Conservation (phyloP, 2,888 invertebrate genomes). For the Cyclophora albipunctata region DNA sequence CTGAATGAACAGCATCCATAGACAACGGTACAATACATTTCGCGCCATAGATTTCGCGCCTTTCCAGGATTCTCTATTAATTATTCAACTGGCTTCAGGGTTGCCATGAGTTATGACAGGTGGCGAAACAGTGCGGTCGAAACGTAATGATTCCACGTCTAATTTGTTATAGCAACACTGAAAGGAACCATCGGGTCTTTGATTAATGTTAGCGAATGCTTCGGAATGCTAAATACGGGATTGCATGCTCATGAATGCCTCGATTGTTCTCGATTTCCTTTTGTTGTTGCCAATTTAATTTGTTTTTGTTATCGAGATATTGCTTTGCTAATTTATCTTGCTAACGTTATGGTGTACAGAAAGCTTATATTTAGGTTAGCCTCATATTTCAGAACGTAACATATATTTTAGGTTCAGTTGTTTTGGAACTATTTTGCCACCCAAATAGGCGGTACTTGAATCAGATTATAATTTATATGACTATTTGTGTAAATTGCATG, state of each 20-base stretch:
- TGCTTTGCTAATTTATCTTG: too few relatives aligned
- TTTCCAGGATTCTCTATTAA: slow-evolving; percentile 32
- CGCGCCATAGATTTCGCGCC: too few relatives aligned
- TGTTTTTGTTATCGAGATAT: background rate
- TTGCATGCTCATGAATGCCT: slow-evolving; percentile 10
- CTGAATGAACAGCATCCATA: slow-evolving; percentile 15
- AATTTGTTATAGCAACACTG: slow-evolving; percentile 23
- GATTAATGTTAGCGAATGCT: slow-evolving; percentile 27
- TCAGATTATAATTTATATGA: too few relatives aligned
- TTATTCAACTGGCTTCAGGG: slow-evolving; percentile 47
- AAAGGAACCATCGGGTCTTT: slow-evolving; percentile 21
- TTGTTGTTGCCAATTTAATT: background rate
- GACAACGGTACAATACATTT: slow-evolving; percentile 9
- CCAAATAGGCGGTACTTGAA: too few relatives aligned
- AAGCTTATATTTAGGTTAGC: too few relatives aligned
- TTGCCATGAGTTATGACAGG: slow-evolving; percentile 41
- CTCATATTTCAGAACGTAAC: too few relatives aligned
- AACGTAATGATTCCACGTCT: slow-evolving; percentile 36
- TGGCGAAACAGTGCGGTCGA: slow-evolving; percentile 42
- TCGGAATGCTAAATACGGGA: slow-evolving; percentile 21
- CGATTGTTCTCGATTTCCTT: too few relatives aligned
- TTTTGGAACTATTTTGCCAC: too few relatives aligned
- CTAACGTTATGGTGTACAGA: too few relatives aligned
- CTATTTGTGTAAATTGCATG: too few relatives aligned
- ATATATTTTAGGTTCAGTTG: too few relatives aligned